Conservation (phyloP, 2,888 invertebrate genomes). For the Steinernema scapterisci region DNA sequence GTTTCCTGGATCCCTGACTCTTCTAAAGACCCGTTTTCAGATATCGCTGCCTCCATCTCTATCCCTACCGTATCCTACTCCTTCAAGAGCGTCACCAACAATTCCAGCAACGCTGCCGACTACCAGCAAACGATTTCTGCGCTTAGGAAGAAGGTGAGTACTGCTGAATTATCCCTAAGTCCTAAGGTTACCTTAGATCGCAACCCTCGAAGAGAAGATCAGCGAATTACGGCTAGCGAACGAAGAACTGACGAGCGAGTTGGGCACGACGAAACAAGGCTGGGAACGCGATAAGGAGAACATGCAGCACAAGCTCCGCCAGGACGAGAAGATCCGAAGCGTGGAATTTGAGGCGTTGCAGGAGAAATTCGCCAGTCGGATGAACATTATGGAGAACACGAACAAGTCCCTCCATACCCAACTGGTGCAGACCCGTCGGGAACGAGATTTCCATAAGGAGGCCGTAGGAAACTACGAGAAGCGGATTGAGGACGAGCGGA, state of each 20-base stretch:
- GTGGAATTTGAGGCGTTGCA: slow-evolving; percentile 66
- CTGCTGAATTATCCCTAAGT: no score
- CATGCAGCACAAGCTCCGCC: slow-evolving; percentile 62
- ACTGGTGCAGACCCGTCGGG: slow-evolving; percentile 63
- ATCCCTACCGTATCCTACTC: background rate
- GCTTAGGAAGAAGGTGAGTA: slow-evolving; percentile 50
- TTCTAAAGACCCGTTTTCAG: background rate
- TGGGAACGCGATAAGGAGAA: slow-evolving; percentile 60
- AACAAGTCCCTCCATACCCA: slow-evolving; percentile 65
- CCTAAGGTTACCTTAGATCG: slow-evolving; percentile 40
- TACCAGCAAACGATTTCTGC: slow-evolving; percentile 35
- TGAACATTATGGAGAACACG: slow-evolving; percentile 67
- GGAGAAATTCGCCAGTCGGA: slow-evolving; percentile 65
- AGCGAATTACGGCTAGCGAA: slow-evolving; percentile 57
- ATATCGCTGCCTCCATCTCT: background rate
- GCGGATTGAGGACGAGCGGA: slow-evolving; percentile 53
- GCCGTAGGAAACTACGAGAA: slow-evolving; percentile 52
- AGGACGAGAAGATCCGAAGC: slow-evolving; percentile 60
- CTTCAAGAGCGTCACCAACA: slow-evolving; percentile 23
- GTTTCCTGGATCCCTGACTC: background rate
- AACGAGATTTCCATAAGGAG: slow-evolving; percentile 64
- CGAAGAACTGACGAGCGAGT: slow-evolving; percentile 59
- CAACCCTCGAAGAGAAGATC: slow-evolving; percentile 47
- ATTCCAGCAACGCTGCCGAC: background rate
- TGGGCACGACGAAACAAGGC: slow-evolving; percentile 49